These are phyloP conservation scores for Semotilus atromaculatus DNA, from an alignment of 2,797 vertebrate genomes.

Conservation along the genomic window DNA sequence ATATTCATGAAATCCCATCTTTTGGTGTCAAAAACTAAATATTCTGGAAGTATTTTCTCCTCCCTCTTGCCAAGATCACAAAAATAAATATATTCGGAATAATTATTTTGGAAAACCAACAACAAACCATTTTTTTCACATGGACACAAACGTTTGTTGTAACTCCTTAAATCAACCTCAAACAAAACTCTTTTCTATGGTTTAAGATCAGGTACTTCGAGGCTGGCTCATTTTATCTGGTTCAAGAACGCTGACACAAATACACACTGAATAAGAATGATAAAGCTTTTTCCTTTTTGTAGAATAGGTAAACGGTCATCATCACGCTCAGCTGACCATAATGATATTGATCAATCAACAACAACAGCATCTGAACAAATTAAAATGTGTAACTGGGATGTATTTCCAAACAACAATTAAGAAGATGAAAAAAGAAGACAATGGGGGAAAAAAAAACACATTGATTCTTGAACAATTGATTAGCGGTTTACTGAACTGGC, in stretches of 20 bases:
- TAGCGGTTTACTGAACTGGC: not conserved
- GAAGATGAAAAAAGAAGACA: not conserved
- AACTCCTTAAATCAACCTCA: no score
- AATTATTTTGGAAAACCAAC: not conserved
- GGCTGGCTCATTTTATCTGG: not conserved
- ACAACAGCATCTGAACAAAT: not conserved
- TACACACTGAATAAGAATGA: not conserved
- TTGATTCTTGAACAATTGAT: not conserved
- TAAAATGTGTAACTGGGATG: not conserved
- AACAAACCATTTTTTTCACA: not conserved
- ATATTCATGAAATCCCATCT: not conserved
- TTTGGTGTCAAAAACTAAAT: not conserved
- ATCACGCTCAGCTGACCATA: not conserved
- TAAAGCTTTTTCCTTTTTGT: constrained; percentile 8
- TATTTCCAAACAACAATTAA: not conserved
- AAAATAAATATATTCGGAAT: not conserved
- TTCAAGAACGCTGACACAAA: not conserved
- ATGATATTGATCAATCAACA: constrained; percentile 6
- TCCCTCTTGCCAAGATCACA: not conserved
- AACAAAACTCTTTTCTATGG: not conserved
- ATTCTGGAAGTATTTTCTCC: not conserved
- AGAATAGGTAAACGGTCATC: not conserved
- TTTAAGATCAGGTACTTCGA: not conserved
- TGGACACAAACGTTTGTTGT: not conserved
- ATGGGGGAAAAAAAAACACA: not conserved